phyloP scores from a whole-genome alignment of 2,888 invertebrate genomes.

The Empis livida region DNA sequence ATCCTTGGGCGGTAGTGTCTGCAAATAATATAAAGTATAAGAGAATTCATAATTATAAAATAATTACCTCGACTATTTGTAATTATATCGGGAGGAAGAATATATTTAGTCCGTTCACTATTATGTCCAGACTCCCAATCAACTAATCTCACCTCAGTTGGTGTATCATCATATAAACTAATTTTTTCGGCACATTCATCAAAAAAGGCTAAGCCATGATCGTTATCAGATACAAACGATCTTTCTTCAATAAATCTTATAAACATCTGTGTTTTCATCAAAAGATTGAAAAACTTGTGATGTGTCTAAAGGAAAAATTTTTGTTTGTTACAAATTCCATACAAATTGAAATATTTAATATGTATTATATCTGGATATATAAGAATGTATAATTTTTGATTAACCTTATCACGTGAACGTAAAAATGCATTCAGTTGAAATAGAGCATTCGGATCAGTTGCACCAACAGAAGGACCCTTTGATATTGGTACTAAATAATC shows the following conservation, averaged over 20 bases:
- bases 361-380: no score
- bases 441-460: conserved; percentile 88
- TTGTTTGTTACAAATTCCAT: no score
- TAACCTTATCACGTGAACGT: conserved; percentile 77
- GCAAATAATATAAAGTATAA: no score
- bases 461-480: conserved; percentile 82
- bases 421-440: conserved; percentile 89
- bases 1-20: no score
- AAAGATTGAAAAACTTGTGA: conserved; percentile 74
- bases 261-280: conserved; percentile 95
- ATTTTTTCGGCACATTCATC: conserved; percentile 91
- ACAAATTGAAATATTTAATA: no score
- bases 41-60: no score
- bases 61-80: conserved; percentile 22
- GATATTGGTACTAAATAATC: conserved; percentile 82
- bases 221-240: conserved; percentile 96
- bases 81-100: conserved; percentile 76
- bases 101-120: conserved; percentile 87
- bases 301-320: conserved; percentile 48
- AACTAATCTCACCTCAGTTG: conserved; percentile 50
- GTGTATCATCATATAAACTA: conserved; percentile 39
- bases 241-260: conserved; percentile 97
- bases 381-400: no score
- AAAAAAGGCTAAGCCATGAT: conserved; percentile 89
- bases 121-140: conserved; percentile 68